These are phyloP conservation scores for Pyrrhia umbra DNA, from an alignment of 2,888 invertebrate genomes.

Conservation along the genomic window DNA sequence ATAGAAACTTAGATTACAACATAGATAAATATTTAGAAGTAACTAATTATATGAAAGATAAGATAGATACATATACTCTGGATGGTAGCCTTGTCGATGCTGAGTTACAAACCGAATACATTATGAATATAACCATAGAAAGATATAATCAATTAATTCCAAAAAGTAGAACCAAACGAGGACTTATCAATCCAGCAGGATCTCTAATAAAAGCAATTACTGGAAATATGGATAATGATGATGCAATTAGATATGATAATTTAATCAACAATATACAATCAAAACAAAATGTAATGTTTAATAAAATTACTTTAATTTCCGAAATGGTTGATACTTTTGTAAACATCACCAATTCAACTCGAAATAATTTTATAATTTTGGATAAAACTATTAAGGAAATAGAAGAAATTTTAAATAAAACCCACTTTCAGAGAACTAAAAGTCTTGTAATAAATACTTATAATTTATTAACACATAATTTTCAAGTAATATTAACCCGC, in stretches of 20 bases:
- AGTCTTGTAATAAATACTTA: background rate
- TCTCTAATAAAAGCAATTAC: background rate
- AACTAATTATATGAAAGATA: background rate
- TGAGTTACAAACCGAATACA: background rate
- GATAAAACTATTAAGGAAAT: constrained; percentile 35
- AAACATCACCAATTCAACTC: constrained; percentile 3
- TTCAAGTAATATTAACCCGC: constrained; percentile 11
- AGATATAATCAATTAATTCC: no score
- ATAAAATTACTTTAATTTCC: background rate
- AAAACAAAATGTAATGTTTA: background rate
- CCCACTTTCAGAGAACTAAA: constrained; percentile 19
- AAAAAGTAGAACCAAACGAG: no score
- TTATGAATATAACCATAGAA: background rate
- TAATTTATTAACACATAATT: constrained; percentile 3
- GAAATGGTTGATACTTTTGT: constrained; percentile 15
- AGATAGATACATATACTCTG: background rate
- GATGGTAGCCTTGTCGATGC: background rate
- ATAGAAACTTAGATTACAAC: background rate
- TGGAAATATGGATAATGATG: background rate
- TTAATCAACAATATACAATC: background rate
- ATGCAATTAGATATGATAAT: background rate
- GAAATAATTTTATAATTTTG: constrained; percentile 34
- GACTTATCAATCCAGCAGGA: background rate
- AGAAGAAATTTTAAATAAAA: constrained; percentile 29
- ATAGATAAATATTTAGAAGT: background rate